Base-by-base conservation (phyloP, 2,888 invertebrate genomes). In the Scelioninae gen. 1 region DNA sequence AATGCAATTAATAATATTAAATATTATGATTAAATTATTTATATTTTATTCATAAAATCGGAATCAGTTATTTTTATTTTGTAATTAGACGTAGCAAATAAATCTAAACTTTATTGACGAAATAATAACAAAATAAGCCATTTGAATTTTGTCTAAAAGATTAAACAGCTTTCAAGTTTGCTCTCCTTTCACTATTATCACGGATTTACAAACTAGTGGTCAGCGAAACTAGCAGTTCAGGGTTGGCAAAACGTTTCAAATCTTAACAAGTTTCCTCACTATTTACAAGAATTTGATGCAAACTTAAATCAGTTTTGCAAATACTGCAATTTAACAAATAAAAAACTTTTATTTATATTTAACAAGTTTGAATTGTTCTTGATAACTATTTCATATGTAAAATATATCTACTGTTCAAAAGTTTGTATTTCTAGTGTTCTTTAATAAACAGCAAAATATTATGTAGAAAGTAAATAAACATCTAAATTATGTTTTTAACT, bases 191-290 rank as follows among this genome's bases (percentile, higher is more conserved):
- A 13, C 15, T 55, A 13, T 32, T 55, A 55, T 55, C 15, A 55
- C n/a, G 32, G 34, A 55, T 55, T n/a, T 11, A 8, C 55, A 29
- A 34, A 55, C 32, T 32, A 55, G 13, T 55, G 55, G 55, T 55
- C 55, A 55, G 55, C 55, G 32, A 32, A 55, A 55, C 55, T 55
- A 34, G 34, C 15, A 32, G 55, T 55, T 55, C 13, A 9, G n/a
- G n/a, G 55, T 55, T 23, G 55, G 13, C 55, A 29, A 11, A 55
- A 34, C 55, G 32, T 55, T 55, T 55, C 55, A 55, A 55, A 55
- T 55, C 55, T 55, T 34, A 51, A 34, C 55, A 55, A 55, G 55
- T 16, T 31, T 31, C 8, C 32, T 53, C 6, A 16, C 7, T 53
- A 31, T 53, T 29, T n/a, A n/a, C 31, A 53, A 53, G 31, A 53